Base-by-base conservation (phyloP, 2,888 invertebrate species). In the Pharmacophagus antenor region DNA sequence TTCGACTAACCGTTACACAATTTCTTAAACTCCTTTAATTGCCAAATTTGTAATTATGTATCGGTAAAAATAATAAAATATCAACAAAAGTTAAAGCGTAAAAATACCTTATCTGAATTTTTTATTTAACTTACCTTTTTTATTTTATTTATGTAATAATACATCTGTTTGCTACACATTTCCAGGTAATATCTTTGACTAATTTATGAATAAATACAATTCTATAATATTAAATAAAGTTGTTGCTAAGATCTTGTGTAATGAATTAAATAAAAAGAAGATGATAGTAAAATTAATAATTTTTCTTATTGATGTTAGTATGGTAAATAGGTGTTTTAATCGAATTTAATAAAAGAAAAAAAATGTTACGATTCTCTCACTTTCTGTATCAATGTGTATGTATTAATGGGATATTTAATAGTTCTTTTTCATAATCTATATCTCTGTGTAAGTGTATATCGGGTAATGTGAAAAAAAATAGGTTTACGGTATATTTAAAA, bases 401-500 rank as follows among this genome's bases (percentile, higher is more conserved):
- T 37, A 37, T 12, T 41, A 37, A 44, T 54, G 31, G 23, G 18
- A 52, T 25, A 54, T 21, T 49, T 25, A 17, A 50, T 54, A 27
- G 17, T 37, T 52, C 52, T 25, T 51, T 51, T 46, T 49, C 15
- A 41, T 22, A 22, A 23, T 37, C 22, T 44, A 15, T 25, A 18
- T 55, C n/a, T 42, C 18, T 44, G 47, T 48, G 62, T 52, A 44
- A 44, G 51, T 58, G 44, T 54, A 56, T 37, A 58, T 37, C 20
- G 25, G 63, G 68, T 66, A 68, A 67, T 62, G 59, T 67, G 63
- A 68, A 70, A 67, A 63, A 63, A 63, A 63, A 64, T 74, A 71
- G 73, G 71, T 66, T 61, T 76, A 76, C 73, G 72, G 67, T 58
- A 60, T 70, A 67, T 69, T 73, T 75, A 73, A 79, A 76, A 84